Conservation (phyloP, 2,888 invertebrate species). For the Euphydryas editha region DNA sequence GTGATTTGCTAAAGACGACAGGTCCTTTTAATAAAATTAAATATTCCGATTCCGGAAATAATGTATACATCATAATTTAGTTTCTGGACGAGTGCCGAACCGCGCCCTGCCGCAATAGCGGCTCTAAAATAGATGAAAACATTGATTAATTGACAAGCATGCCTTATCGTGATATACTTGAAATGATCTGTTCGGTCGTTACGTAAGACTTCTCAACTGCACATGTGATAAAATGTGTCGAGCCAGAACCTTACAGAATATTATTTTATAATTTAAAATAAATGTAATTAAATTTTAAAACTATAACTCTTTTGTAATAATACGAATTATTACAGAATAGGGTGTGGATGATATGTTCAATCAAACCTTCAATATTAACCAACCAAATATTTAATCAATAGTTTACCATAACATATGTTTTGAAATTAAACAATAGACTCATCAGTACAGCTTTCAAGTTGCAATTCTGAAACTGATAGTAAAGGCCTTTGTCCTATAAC, state of each 20-base stretch:
- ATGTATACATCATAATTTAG: slow-evolving; percentile 4
- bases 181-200: slow-evolving; percentile 20
- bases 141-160: slow-evolving; percentile 32
- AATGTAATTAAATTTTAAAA: too few species aligned
- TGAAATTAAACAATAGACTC: too few species aligned
- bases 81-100: slow-evolving; percentile 35
- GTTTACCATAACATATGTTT: too few species aligned
- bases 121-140: slow-evolving; percentile 28
- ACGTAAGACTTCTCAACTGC: slow-evolving; percentile 5
- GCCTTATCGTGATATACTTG: slow-evolving; percentile 27
- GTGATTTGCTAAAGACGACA: too few species aligned
- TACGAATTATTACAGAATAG: too few species aligned
- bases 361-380: too few species aligned
- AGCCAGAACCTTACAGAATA: background rate
- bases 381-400: too few species aligned
- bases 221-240: background rate
- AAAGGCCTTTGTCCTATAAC: slow-evolving; percentile 2
- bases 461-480: background rate
- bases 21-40: background rate
- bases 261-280: background rate
- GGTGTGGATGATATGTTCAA: too few species aligned
- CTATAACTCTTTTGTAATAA: too few species aligned
- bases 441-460: background rate
- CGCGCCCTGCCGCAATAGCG: slow-evolving; percentile 37
- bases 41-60: slow-evolving; percentile 7